Conservation (phyloP, 2,113 vertebrate genomes). For the Thunnus thynnus region DNA sequence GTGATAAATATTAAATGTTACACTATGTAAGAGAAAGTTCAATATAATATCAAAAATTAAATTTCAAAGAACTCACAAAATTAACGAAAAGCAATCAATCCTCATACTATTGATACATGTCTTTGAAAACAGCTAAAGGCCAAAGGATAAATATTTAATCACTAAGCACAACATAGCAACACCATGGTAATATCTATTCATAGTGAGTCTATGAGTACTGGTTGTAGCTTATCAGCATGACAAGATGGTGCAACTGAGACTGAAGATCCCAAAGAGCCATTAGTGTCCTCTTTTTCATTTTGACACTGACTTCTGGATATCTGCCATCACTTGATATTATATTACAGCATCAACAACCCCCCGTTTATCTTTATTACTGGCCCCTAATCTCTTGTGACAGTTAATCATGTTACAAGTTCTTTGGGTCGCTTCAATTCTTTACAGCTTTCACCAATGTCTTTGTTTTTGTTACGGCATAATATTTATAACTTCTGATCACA, state of each 20-base stretch:
- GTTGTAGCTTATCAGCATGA: slow-evolving; percentile 62
- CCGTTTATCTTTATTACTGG: slow-evolving; percentile 78
- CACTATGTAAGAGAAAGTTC: background rate
- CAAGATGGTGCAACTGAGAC: slow-evolving; percentile 60
- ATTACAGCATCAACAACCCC: slow-evolving; percentile 72
- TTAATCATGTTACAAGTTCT: slow-evolving; percentile 74
- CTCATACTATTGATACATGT: background rate
- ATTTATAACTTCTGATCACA: slow-evolving; percentile 58
- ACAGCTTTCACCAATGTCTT: slow-evolving; percentile 37
- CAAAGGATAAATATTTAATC: slow-evolving; percentile 52
- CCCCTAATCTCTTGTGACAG: slow-evolving; percentile 74
- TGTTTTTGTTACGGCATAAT: slow-evolving; percentile 6
- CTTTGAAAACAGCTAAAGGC: slow-evolving; percentile 21
- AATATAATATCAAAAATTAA: background rate
- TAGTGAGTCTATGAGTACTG: slow-evolving; percentile 8
- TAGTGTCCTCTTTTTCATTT: slow-evolving; percentile 73
- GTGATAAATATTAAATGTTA: background rate
- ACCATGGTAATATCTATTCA: slow-evolving; percentile 33
- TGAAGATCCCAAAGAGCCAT: slow-evolving; percentile 68
- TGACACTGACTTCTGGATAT: slow-evolving; percentile 76
- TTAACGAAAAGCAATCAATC: background rate
- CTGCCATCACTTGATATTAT: slow-evolving; percentile 77
- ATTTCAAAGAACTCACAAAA: slow-evolving; percentile 9
- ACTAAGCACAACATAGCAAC: background rate
- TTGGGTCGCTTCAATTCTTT: slow-evolving; percentile 42